Conservation (phyloP, 2,888 invertebrate species). For the Scaptomyza flava region DNA sequence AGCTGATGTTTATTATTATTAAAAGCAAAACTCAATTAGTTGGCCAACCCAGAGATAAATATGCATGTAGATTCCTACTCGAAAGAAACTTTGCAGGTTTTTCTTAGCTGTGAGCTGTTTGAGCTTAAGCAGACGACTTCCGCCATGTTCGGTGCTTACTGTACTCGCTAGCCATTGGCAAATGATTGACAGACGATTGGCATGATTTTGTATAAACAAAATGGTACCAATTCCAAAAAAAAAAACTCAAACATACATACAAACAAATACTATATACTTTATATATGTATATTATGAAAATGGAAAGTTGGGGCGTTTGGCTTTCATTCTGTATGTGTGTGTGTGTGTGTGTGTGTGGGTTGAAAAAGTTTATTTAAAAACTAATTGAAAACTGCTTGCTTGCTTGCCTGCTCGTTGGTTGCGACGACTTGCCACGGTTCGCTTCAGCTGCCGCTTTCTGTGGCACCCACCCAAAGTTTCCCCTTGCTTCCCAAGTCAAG, state of each 20-base stretch:
- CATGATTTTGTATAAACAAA: slow-evolving; percentile 82
- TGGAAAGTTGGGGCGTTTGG: slow-evolving; percentile 67
- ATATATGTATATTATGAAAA: slow-evolving; percentile 50
- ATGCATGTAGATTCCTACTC: slow-evolving; percentile 16
- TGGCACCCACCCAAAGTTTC: slow-evolving; percentile 19
- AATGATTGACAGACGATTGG: slow-evolving; percentile 83
- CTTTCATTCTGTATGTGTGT: slow-evolving; percentile 43
- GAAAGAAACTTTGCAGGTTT: slow-evolving; percentile 27
- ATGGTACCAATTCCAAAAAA: slow-evolving; percentile 44
- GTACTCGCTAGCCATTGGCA: slow-evolving; percentile 58
- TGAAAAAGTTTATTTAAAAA: slow-evolving; percentile 73
- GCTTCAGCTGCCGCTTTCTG: slow-evolving; percentile 30
- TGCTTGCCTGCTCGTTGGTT: slow-evolving; percentile 22
- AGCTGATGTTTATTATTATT: slow-evolving; percentile 73
- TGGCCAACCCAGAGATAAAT: slow-evolving; percentile 31
- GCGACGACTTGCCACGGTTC: slow-evolving; percentile 41
- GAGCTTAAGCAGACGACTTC: slow-evolving; percentile 79
- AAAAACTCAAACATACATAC: neutral
- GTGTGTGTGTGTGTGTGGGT: neutral
- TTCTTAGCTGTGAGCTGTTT: slow-evolving; percentile 28
- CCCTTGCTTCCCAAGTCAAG: slow-evolving; percentile 44
- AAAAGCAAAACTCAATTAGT: slow-evolving; percentile 77
- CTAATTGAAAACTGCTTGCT: slow-evolving; percentile 76
- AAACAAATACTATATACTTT: neutral
- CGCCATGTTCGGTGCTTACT: slow-evolving; percentile 60